Percentiles rank a stretch among this genome's conserved stretches.
phyloP scores from a whole-genome alignment of 2,797 vertebrate genomes.

The Echiichthys vipera region DNA sequence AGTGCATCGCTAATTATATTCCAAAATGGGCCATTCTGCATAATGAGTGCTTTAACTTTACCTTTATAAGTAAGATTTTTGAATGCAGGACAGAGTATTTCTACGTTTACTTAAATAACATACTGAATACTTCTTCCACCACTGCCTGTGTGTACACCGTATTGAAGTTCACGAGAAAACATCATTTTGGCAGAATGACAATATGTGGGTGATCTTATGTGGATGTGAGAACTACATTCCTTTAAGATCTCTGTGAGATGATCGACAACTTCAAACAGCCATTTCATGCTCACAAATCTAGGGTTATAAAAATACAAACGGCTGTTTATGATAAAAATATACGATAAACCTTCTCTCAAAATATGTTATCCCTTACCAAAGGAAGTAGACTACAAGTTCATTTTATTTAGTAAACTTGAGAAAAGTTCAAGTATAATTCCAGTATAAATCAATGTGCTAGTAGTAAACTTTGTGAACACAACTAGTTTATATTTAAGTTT shows the following conservation, averaged over 20 bases:
- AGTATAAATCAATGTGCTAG: no score
- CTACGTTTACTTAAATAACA: no score
- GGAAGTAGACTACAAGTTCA: no score
- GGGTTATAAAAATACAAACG: constrained; percentile 24
- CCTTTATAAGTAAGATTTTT: neutral
- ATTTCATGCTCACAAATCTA: constrained; percentile 16
- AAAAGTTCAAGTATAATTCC: no score
- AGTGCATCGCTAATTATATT: neutral
- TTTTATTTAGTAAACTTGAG: no score
- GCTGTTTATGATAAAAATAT: constrained; percentile 36
- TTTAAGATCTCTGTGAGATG: constrained; percentile 36
- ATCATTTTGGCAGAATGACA: neutral
- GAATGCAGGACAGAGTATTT: no score
- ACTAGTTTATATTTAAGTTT: no score
- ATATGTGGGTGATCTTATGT: constrained; percentile 6
- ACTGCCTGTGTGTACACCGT: neutral
- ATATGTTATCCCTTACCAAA: neutral
- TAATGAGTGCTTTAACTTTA: neutral
- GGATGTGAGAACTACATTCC: constrained; percentile 12
- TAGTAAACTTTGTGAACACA: no score
- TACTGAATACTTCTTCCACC: neutral
- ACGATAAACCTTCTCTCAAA: constrained; percentile 1
- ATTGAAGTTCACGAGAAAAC: neutral
- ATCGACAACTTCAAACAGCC: constrained; percentile 32
- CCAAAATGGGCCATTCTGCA: neutral